Conservation (phyloP, 2,113 vertebrate species). For the Pitta sordida region DNA sequence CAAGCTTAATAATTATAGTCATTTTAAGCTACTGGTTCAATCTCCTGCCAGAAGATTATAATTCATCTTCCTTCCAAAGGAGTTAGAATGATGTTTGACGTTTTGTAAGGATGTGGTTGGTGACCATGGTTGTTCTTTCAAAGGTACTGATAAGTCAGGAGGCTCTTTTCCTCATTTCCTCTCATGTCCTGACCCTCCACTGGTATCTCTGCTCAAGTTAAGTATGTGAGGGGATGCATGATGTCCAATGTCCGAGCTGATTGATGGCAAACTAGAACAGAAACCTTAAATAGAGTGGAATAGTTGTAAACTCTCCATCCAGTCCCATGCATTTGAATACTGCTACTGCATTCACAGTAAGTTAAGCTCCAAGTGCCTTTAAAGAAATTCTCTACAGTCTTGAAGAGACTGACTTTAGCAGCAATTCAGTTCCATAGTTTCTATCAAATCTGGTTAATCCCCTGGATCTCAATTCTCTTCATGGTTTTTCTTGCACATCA, state of each 20-base stretch:
- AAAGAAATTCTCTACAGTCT: not conserved
- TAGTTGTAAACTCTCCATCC: not conserved
- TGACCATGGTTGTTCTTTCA: not conserved
- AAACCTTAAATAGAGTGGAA: not conserved
- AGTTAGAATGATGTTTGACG: not conserved
- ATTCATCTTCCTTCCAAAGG: not conserved
- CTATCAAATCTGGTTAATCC: not conserved
- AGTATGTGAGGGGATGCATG: not conserved
- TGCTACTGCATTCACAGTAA: not conserved
- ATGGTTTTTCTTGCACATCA: not conserved
- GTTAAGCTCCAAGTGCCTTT: not conserved
- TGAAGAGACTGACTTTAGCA: not conserved
- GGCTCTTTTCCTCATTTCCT: not conserved
- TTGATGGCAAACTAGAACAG: not conserved
- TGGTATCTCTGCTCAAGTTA: not conserved
- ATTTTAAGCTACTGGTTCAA: not conserved
- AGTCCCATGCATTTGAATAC: not conserved
- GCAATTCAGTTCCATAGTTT: not conserved
- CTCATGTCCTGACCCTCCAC: fast-evolving
- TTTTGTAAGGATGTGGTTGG: not conserved
- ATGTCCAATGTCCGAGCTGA: not conserved
- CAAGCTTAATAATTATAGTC: not conserved
- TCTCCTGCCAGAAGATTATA: not conserved
- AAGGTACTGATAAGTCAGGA: not conserved
- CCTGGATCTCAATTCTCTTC: not conserved